These are phyloP conservation scores for Denticeps clupeoides DNA, from an alignment of 2,797 vertebrate genomes.

Conservation along the genomic window DNA sequence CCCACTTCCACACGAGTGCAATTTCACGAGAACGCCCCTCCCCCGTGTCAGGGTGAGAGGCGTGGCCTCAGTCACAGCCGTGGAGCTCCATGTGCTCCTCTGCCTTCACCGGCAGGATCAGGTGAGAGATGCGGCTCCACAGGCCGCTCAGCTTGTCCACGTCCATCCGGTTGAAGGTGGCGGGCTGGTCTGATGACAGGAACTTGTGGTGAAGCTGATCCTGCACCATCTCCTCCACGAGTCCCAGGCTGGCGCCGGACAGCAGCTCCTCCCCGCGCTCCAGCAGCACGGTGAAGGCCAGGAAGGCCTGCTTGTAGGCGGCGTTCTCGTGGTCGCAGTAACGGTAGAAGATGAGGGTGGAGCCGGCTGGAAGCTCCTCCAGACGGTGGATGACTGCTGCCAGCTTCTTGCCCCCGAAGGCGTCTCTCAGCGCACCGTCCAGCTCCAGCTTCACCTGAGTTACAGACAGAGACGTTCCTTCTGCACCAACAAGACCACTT, in stretches of 20 bases:
- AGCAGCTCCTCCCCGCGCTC: conserved; percentile 61
- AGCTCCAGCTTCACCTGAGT: conserved; percentile 71
- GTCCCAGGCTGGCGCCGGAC: conserved; percentile 38
- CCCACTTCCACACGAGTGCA: too few species aligned
- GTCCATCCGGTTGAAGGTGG: conserved; percentile 61
- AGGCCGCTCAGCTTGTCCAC: conserved; percentile 69
- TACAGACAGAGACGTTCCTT: conserved; percentile 34
- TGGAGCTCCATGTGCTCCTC: conserved; percentile 55
- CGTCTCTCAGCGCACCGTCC: conserved; percentile 58
- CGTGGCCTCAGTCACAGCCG: conserved; percentile 52
- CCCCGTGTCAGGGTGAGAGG: too few species aligned
- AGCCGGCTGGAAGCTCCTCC: conserved; percentile 72
- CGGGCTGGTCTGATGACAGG: conserved; percentile 29
- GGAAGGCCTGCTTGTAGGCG: conserved; percentile 71
- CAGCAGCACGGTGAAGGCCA: conserved; percentile 69
- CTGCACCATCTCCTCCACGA: conserved; percentile 64
- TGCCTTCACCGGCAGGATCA: conserved; percentile 64
- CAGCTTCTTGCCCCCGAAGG: conserved; percentile 57
- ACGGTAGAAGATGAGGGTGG: conserved; percentile 90
- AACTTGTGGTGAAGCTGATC: conserved; percentile 67
- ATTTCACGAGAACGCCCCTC: too few species aligned
- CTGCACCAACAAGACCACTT: conserved; percentile 54
- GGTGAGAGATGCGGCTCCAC: conserved; percentile 77
- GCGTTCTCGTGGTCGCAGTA: conserved; percentile 88
- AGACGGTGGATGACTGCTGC: conserved; percentile 75